Evolutionary conservation across 1,140 invertebrate species (phyloP).

Genomic region (Sesamia nonagrioides): DNA sequence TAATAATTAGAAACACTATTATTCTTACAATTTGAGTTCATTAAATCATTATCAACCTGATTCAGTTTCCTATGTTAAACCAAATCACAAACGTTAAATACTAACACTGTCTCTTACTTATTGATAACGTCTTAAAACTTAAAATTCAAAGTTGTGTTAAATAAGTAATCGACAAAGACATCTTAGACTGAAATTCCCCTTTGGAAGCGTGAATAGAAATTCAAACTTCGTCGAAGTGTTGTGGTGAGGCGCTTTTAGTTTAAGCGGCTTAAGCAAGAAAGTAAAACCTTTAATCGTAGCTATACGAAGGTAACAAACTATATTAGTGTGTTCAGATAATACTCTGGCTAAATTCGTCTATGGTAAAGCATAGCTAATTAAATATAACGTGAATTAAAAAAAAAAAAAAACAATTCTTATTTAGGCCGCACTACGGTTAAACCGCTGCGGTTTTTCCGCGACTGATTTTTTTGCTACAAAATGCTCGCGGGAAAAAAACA

Average conservation of each 20-base stretch:
- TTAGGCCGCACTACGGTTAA: too few species aligned
- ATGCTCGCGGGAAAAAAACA: too few species aligned
- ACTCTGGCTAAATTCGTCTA: too few species aligned
- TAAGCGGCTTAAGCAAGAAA: constrained; percentile 7
- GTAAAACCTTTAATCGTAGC: not conserved
- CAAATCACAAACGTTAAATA: not conserved
- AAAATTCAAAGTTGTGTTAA: not conserved
- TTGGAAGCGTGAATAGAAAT: not conserved
- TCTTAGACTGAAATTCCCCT: constrained; percentile 6
- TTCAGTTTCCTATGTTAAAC: not conserved
- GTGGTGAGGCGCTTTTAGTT: constrained; percentile 7
- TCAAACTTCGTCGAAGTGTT: constrained; percentile 12
- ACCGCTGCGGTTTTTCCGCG: too few species aligned
- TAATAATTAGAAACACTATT: too few species aligned
- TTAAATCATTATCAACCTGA: not conserved
- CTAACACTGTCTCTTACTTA: not conserved
- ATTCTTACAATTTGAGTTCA: too few species aligned
- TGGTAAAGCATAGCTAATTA: too few species aligned
- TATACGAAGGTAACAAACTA: not conserved
- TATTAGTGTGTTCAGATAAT: too few species aligned
- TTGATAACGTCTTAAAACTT: not conserved
- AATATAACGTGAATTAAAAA: too few species aligned
- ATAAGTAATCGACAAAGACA: not conserved
- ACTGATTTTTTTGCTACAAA: too few species aligned
- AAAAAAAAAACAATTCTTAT: too few species aligned